These are phyloP conservation scores for Zaprionus lachaisei DNA, from an alignment of 1,140 invertebrate genomes.

Conservation along the genomic window DNA sequence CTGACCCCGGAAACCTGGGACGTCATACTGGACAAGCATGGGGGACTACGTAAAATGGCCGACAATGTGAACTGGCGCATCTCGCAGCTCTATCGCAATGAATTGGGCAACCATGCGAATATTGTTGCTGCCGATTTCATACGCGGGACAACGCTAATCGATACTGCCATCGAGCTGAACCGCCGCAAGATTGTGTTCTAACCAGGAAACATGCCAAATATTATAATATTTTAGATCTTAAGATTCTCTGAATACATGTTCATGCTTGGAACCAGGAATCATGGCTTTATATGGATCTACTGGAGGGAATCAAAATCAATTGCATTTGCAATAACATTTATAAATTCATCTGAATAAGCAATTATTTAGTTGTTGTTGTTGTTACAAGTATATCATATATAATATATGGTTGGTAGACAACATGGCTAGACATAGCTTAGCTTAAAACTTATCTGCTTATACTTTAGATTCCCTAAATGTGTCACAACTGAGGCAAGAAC, in stretches of 20 bases:
- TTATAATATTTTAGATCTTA: not conserved
- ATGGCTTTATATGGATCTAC: not conserved
- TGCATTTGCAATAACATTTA: conserved; percentile 45
- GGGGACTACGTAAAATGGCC: conserved; percentile 86
- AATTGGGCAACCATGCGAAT: conserved; percentile 86
- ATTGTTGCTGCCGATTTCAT: conserved; percentile 88
- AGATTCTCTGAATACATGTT: not conserved
- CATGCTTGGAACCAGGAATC: not conserved
- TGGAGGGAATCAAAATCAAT: not conserved
- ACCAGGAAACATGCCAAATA: not conserved
- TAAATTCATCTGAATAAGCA: conserved; percentile 37
- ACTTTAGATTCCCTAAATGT: conserved; percentile 67
- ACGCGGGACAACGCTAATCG: conserved; percentile 86
- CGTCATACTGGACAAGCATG: conserved; percentile 85
- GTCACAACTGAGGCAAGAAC: conserved; percentile 57
- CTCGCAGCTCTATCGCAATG: conserved; percentile 86
- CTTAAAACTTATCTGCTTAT: conserved; percentile 35
- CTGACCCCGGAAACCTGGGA: conserved; percentile 86
- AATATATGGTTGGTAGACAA: conserved; percentile 4
- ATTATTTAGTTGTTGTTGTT: conserved; percentile 4
- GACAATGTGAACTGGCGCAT: conserved; percentile 86
- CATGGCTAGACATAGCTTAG: conserved; percentile 16
- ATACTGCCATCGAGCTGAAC: conserved; percentile 87
- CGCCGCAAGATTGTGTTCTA: conserved; percentile 46
- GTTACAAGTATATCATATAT: conserved; percentile 14